Base-by-base conservation (phyloP, 2,113 vertebrate species). In the Phrynosoma platyrhinos region DNA sequence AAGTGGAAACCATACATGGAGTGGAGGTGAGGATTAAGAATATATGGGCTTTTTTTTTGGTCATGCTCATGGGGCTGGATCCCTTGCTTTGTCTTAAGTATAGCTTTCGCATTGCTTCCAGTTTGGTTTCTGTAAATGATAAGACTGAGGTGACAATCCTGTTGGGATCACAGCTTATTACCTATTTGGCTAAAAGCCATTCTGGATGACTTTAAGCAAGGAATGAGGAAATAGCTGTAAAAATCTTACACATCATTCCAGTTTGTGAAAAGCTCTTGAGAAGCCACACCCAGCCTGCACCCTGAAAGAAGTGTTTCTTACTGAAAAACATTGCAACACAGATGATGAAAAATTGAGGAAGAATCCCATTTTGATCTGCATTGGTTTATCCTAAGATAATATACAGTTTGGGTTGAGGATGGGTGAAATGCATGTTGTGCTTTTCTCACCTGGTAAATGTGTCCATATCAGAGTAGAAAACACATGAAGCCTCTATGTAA, bases 181-280 rank as follows among this genome's bases (percentile, higher is more conserved):
- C 80, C 83, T 25, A 40, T 53, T 92, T 92, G 91, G 91, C 88
- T 30, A 16, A 14, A 0, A 36, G 55, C 88, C 88, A 90, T 83
- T 12, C 55, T 53, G 18, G 88, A 82, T 89, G 79, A 88, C 1
- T 1, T 32, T 0, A 0, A 10, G 78, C 21, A 88, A 79, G 32
- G 82, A 79, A 88, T 84, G 66, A 84, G 53, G 82, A 89, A 85
- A 42, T 0, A 0, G 72, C 2, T 21, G 9, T 14, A 81, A 84
- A 78, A 0, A 0, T 40, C 78, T 68, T 7, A 77, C 55, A 32
- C 69, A 58, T 62, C 32, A 76, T 72, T 32, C 36, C 27, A 36
- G n/a, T 52, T 42, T 21, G 40, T 72, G 80, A 52, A 88, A n/a
- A 68, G 62, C 75, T 75, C 30, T 27, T 18, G 71, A 30, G n/a